Percentiles rank a stretch among this genome's conserved stretches.
phyloP scores from a whole-genome alignment of 1,140 invertebrate genomes.

The Trialeurodes vaporariorum region DNA sequence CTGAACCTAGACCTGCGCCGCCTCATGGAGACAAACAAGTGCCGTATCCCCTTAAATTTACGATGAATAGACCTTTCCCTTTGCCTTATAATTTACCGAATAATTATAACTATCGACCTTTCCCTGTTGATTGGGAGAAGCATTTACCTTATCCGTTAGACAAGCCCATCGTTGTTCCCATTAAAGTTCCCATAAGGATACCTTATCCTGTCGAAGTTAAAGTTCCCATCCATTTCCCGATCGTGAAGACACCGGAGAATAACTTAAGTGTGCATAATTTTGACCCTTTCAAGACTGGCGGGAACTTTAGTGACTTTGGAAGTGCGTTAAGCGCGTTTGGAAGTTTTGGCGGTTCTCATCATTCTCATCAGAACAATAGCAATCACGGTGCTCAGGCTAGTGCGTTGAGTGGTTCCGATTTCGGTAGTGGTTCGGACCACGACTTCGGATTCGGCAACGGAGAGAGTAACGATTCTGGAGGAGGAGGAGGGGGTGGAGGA shows the following conservation, averaged over 20 bases:
- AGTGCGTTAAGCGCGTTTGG: background rate
- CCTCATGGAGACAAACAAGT: constrained; percentile 44
- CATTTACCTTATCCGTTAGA: constrained; percentile 61
- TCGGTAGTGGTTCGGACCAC: background rate
- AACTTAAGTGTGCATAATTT: background rate
- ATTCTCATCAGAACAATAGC: background rate
- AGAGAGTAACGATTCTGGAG: background rate
- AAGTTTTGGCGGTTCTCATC: no score
- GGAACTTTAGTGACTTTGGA: background rate
- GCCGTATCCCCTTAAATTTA: constrained; percentile 54
- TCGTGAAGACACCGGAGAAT: constrained; percentile 21
- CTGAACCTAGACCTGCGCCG: constrained; percentile 37
- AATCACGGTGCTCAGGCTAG: no score
- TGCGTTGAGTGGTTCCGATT: background rate
- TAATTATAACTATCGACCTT: constrained; percentile 32
- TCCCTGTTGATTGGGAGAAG: constrained; percentile 47
- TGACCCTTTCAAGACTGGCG: no score
- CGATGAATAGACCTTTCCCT: constrained; percentile 35
- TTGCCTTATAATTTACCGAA: constrained; percentile 37
- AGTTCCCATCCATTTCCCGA: constrained; percentile 41
- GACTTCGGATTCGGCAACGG: background rate
- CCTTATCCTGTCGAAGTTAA: constrained; percentile 34
- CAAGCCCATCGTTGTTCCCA: constrained; percentile 44
- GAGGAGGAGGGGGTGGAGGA: no score
- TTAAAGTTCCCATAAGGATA: constrained; percentile 37